Conservation (phyloP, 2,113 vertebrate genomes). For the Microtus pennsylvanicus region DNA sequence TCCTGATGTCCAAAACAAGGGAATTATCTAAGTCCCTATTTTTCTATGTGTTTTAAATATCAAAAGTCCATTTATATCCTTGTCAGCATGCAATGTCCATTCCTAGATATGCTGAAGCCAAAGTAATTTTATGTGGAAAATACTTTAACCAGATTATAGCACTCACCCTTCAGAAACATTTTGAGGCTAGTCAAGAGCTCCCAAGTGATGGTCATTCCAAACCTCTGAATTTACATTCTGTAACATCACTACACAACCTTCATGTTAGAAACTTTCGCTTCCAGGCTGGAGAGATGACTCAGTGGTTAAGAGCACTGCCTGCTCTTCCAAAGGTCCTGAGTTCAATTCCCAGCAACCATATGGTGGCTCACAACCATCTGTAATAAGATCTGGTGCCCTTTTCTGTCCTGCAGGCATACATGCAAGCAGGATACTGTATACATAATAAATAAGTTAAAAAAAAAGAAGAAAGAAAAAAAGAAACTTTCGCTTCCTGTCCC, state of each 20-base stretch:
- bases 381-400: too few relatives aligned
- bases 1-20: not conserved
- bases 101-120: not conserved
- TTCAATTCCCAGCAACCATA: too few relatives aligned
- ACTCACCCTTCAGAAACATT: not conserved
- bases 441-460: too few relatives aligned
- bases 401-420: too few relatives aligned
- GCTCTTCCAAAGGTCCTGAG: too few relatives aligned
- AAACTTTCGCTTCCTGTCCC: not conserved
- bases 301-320: too few relatives aligned
- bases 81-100: not conserved
- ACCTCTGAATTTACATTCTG: not conserved
- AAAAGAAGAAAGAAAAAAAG: too few relatives aligned
- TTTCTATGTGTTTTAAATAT: not conserved
- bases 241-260: not conserved
- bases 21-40: not conserved
- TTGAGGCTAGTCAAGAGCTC: not conserved
- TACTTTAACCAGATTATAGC: not conserved
- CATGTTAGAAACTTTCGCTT: not conserved
- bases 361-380: too few relatives aligned
- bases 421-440: too few relatives aligned
- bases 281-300: too few relatives aligned
- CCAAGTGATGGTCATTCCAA: not conserved
- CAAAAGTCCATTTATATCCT: not conserved
- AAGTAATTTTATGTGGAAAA: constrained; percentile 1